These are phyloP conservation scores for Heterotis niloticus DNA, from an alignment of 2,113 vertebrate species.

Conservation along the genomic window DNA sequence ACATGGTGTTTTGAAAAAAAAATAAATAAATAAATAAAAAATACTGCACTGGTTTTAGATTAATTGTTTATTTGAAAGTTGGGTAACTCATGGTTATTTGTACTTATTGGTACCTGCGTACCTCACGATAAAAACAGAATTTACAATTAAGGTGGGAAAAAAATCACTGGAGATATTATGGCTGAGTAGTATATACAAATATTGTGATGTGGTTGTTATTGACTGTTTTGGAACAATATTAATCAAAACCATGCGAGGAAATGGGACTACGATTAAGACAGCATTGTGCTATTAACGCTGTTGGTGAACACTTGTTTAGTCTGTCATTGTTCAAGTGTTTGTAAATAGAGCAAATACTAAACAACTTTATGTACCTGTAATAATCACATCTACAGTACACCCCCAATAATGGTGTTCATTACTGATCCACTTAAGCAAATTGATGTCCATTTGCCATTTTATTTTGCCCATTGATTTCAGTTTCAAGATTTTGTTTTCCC, in stretches of 20 bases:
- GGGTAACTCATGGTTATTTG: slow-evolving; percentile 52
- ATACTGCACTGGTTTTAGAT: slow-evolving; percentile 29
- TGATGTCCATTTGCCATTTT: slow-evolving; percentile 29
- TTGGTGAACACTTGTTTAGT: slow-evolving; percentile 93
- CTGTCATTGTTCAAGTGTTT: slow-evolving; percentile 89
- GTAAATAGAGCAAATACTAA: slow-evolving; percentile 98
- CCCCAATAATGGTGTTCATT: slow-evolving; percentile 58
- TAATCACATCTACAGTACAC: slow-evolving; percentile 59
- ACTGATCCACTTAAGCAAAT: slow-evolving; percentile 48
- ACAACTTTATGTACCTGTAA: slow-evolving; percentile 90
- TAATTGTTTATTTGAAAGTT: slow-evolving; percentile 27
- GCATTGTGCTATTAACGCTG: slow-evolving; percentile 86
- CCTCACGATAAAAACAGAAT: slow-evolving; percentile 28
- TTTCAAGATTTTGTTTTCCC: slow-evolving; percentile 54
- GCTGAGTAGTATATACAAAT: slow-evolving; percentile 83
- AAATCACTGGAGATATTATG: slow-evolving; percentile 58
- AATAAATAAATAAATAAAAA: too few relatives aligned
- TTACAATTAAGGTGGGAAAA: slow-evolving; percentile 33
- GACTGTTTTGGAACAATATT: slow-evolving; percentile 87
- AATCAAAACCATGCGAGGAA: slow-evolving; percentile 87
- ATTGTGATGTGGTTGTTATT: slow-evolving; percentile 89
- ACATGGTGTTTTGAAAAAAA: slow-evolving; percentile 48
- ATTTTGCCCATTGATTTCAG: slow-evolving; percentile 46
- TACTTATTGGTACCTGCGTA: slow-evolving; percentile 45
- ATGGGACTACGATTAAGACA: slow-evolving; percentile 73